phyloP scores from a whole-genome alignment of 2,888 invertebrate species.

The Plebejus anna region DNA sequence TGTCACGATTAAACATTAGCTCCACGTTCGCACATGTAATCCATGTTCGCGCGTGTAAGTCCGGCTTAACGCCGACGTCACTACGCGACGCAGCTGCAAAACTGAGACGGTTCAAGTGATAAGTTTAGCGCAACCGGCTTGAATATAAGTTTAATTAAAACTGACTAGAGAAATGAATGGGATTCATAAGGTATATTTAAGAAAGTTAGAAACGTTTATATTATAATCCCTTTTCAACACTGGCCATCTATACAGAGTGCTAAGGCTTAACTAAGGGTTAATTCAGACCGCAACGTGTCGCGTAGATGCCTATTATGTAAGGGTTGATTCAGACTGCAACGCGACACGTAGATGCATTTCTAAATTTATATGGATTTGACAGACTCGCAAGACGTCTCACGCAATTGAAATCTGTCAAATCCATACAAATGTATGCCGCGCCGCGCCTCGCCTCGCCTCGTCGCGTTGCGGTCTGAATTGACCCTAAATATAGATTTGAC shows the following conservation, averaged over 20 bases:
- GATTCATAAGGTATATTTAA: not conserved
- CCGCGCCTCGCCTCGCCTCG: no score
- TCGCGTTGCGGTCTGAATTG: no score
- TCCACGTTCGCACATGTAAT: not conserved
- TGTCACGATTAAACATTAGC: not conserved
- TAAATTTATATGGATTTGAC: no score
- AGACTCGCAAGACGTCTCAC: no score
- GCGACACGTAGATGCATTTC: no score
- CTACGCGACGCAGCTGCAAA: not conserved
- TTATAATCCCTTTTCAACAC: not conserved
- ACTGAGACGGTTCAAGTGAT: slow-evolving; percentile 7
- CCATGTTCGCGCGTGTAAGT: not conserved
- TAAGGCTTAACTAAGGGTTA: no score
- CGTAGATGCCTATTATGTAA: no score
- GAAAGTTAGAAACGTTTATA: not conserved
- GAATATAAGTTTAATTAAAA: slow-evolving; percentile 18
- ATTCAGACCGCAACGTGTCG: no score
- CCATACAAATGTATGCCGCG: no score
- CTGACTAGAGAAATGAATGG: not conserved
- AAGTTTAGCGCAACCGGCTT: slow-evolving; percentile 5
- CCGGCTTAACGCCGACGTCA: not conserved
- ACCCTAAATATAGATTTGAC: no score
- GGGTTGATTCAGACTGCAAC: no score
- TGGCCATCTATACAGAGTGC: not conserved
- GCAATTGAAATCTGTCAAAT: no score